A percentile compares a stretch with the other conserved stretches of the same genome.
These are phyloP conservation scores for Lasioglossum marginatum DNA, from an alignment of 2,888 invertebrate species.

Conservation along the genomic window DNA sequence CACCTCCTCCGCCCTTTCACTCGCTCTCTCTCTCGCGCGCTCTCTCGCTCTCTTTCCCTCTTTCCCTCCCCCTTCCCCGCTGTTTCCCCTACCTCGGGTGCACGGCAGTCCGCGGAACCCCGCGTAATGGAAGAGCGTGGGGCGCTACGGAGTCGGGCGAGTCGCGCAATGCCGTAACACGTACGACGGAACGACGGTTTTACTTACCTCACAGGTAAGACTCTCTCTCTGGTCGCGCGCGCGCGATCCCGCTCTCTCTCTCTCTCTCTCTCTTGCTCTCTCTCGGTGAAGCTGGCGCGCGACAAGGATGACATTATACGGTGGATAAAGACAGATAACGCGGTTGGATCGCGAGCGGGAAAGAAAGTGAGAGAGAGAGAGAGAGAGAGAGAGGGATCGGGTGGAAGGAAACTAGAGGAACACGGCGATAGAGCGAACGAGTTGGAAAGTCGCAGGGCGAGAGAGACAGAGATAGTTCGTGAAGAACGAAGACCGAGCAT, in stretches of 20 bases:
- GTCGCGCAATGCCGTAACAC: conserved; percentile 84
- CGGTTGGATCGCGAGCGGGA: conserved; percentile 55
- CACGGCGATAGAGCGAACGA: conserved; percentile 18
- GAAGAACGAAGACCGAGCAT: conserved; percentile 62
- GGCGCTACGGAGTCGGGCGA: conserved; percentile 68
- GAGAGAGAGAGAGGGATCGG: conserved; percentile 37
- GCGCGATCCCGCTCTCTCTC: conserved; percentile 42
- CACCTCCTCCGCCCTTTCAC: conserved; percentile 42
- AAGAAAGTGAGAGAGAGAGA: conserved; percentile 30
- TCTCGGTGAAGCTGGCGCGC: conserved; percentile 59
- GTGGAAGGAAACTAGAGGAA: conserved; percentile 32
- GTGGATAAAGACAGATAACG: conserved; percentile 25
- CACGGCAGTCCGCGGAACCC: conserved; percentile 45
- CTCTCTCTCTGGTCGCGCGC: conserved; percentile 45
- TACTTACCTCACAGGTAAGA: conserved; percentile 84
- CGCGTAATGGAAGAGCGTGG: conserved; percentile 57
- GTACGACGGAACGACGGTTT: conserved; percentile 78
- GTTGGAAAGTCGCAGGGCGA: conserved; percentile 17
- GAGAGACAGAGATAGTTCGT: conserved; percentile 25
- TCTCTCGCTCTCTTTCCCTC: conserved; percentile 28
- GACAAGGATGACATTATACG: conserved; percentile 17
- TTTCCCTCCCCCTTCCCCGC: conserved; percentile 14
- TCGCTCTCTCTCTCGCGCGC: conserved; percentile 13
- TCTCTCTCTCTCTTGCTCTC: too few species aligned
- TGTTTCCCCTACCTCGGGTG: neutral